phyloP scores from a whole-genome alignment of 2,797 vertebrate species.

The Schizothorax lantsangensis region DNA sequence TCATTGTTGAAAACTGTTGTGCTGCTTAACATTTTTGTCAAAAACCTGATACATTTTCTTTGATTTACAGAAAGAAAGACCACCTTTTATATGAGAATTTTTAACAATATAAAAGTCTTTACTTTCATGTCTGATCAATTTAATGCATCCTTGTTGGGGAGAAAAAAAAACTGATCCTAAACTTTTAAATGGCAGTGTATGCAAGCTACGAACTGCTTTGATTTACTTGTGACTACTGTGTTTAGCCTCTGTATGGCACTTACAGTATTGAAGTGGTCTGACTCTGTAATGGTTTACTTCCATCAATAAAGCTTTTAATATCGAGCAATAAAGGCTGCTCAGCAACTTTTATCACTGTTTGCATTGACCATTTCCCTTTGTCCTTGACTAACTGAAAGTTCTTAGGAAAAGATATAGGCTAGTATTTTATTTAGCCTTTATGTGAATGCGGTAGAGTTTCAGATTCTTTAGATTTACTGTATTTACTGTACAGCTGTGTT shows the following conservation, averaged over 20 bases:
- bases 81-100: background rate
- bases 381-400: background rate
- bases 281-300: background rate
- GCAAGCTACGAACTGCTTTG: background rate
- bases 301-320: conserved; percentile 14
- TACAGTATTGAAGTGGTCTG: background rate
- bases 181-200: background rate
- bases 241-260: background rate
- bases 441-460: background rate
- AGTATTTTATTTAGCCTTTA: conserved; percentile 1
- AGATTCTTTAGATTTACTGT: background rate
- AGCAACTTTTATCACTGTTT: background rate
- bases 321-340: background rate
- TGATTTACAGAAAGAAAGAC: background rate
- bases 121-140: background rate
- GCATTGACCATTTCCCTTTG: background rate
- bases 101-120: background rate
- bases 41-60: background rate
- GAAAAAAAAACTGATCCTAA: background rate
- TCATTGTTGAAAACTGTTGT: background rate
- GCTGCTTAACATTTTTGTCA: background rate
- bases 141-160: background rate
- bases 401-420: background rate
- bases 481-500: conserved; percentile 9
- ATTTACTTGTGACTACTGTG: background rate